These are phyloP conservation scores for Ischnus inquisitorius DNA, from an alignment of 2,888 invertebrate genomes.

Conservation along the genomic window DNA sequence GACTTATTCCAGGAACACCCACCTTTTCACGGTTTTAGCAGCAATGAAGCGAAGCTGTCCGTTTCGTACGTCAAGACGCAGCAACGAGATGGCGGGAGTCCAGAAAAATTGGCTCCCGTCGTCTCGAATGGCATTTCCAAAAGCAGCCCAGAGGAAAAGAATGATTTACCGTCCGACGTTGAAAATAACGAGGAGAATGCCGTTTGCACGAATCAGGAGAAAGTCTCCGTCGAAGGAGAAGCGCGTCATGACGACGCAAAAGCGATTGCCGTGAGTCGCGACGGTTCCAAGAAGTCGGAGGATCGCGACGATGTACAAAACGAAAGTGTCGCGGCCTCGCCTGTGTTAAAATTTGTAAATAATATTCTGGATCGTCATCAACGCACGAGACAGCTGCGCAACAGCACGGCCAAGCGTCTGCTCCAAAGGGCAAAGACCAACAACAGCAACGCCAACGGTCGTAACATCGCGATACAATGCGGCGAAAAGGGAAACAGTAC, in stretches of 20 bases:
- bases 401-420: slow-evolving; percentile 82
- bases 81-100: slow-evolving; percentile 77
- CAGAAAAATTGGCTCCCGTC: slow-evolving; percentile 59
- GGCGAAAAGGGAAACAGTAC: slow-evolving; percentile 82
- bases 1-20: slow-evolving; percentile 80
- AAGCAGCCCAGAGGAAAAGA: slow-evolving; percentile 36
- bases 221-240: slow-evolving; percentile 51
- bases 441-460: slow-evolving; percentile 71
- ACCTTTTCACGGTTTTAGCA: slow-evolving; percentile 85
- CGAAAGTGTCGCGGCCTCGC: slow-evolving; percentile 77
- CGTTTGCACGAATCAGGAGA: slow-evolving; percentile 45
- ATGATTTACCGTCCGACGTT: slow-evolving; percentile 21
- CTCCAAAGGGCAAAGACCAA: slow-evolving; percentile 82
- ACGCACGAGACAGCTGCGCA: slow-evolving; percentile 81
- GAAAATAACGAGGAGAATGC: slow-evolving; percentile 49
- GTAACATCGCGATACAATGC: slow-evolving; percentile 75
- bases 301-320: slow-evolving; percentile 76
- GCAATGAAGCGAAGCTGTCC: slow-evolving; percentile 81
- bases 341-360: slow-evolving; percentile 82
- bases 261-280: slow-evolving; percentile 42
- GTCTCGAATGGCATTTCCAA: slow-evolving; percentile 9
- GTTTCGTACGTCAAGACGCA: slow-evolving; percentile 81
- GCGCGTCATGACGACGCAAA: slow-evolving; percentile 61
- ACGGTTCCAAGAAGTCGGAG: slow-evolving; percentile 65
- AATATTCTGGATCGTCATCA: slow-evolving; percentile 83